Percentiles rank a stretch among this genome's conserved stretches.
These are phyloP conservation scores for Holothuria leucospilota DNA, from an alignment of 53 echinoderm and acorn worm genomes.

Conservation along the genomic window DNA sequence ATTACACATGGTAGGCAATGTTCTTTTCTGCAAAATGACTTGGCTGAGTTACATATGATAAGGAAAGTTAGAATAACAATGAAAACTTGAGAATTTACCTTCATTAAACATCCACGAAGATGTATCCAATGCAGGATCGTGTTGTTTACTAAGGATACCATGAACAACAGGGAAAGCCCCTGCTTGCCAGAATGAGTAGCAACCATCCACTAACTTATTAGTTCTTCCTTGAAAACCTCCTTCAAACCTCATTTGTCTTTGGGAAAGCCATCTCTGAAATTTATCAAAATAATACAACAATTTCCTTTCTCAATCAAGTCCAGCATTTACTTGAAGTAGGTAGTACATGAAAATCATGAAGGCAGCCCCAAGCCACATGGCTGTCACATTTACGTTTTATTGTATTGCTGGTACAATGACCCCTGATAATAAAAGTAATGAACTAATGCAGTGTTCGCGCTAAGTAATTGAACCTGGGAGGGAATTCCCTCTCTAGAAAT, in stretches of 20 bases:
- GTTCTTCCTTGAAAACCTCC: constrained; percentile 97
- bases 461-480: no score
- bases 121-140: constrained; percentile 73
- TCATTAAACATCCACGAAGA: constrained; percentile 96
- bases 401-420: no score
- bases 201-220: constrained; percentile 97
- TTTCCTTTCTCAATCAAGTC: not conserved
- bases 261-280: constrained; percentile 85
- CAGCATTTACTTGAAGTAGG: not conserved
- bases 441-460: no score
- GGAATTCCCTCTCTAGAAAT: no score
- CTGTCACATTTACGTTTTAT: not conserved
- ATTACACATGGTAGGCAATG: not conserved
- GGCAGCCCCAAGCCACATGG: not conserved
- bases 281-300: not conserved
- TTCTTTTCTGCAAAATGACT: no score
- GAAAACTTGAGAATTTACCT: constrained; percentile 53
- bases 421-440: no score
- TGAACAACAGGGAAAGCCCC: constrained; percentile 95
- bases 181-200: constrained; percentile 98
- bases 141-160: constrained; percentile 79
- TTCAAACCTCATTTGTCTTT: constrained; percentile 95
- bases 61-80: no score
- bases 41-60: no score
- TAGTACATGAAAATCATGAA: not conserved